A percentile compares a stretch with the other conserved stretches of the same genome.
These are phyloP conservation scores for Perccottus glenii DNA, from an alignment of 2,113 vertebrate species.

Conservation along the genomic window DNA sequence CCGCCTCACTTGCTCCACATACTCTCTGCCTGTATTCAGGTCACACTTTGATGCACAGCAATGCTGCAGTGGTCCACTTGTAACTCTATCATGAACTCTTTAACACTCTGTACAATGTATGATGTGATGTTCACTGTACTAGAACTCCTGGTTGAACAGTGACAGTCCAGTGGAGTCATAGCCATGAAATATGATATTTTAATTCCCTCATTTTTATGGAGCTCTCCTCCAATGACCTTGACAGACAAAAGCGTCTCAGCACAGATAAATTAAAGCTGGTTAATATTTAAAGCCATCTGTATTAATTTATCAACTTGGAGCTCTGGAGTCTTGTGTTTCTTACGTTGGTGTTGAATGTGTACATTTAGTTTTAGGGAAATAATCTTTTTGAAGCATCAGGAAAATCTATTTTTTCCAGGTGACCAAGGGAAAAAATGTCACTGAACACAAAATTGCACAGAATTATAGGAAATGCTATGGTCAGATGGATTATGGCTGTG, in stretches of 20 bases:
- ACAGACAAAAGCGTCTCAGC: constrained; percentile 45
- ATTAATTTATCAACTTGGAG: constrained; percentile 41
- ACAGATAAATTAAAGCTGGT: constrained; percentile 49
- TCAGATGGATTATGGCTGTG: constrained; percentile 43
- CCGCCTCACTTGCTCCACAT: constrained; percentile 25
- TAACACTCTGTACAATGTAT: constrained; percentile 3
- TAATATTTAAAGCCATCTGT: constrained; percentile 67
- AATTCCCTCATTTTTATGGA: constrained; percentile 48
- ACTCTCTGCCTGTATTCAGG: constrained; percentile 40
- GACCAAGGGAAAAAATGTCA: constrained; percentile 4
- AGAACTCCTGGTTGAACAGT: constrained; percentile 38
- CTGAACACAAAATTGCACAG: constrained; percentile 11
- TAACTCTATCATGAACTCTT: constrained; percentile 53
- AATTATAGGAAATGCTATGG: constrained; percentile 26
- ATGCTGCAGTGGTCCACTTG: constrained; percentile 56
- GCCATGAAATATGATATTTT: constrained; percentile 61
- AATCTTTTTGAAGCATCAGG: background rate
- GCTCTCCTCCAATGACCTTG: constrained; percentile 44
- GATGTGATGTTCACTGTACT: constrained; percentile 43
- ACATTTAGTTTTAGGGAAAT: too few species aligned
- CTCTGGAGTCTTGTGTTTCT: constrained; percentile 5
- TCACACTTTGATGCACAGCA: constrained; percentile 57
- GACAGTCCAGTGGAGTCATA: constrained; percentile 31
- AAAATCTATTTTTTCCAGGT: constrained; percentile 12
- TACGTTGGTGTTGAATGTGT: too few species aligned